Percentiles rank a stretch among this genome's conserved stretches.
phyloP scores from a whole-genome alignment of 2,797 vertebrate species.

The Novumbra hubbsi region DNA sequence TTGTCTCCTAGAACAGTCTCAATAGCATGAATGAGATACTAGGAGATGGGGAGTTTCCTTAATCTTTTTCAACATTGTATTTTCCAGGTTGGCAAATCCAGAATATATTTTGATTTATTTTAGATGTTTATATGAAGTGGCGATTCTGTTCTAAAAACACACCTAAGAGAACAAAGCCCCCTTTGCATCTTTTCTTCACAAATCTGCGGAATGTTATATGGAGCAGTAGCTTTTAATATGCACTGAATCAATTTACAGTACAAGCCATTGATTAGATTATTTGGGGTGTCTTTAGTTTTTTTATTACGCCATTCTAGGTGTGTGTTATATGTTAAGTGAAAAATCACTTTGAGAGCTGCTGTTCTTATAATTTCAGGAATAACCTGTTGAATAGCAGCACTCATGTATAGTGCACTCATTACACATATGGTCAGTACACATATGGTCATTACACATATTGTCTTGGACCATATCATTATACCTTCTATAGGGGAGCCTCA shows the following conservation, averaged over 20 bases:
- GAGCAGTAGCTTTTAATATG: not conserved
- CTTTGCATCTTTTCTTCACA: not conserved
- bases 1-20: no score
- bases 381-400: not conserved
- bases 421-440: not conserved
- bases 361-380: not conserved
- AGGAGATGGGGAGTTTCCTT: no score
- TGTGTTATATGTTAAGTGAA: not conserved
- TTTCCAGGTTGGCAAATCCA: not conserved
- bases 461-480: not conserved
- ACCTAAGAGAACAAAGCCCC: not conserved
- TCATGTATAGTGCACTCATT: not conserved
- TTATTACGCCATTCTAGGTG: not conserved
- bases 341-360: constrained; percentile 7
- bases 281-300: not conserved
- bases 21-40: no score
- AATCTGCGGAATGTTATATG: not conserved
- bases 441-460: not conserved
- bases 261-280: not conserved
- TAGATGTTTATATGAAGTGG: not conserved
- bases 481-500: not conserved
- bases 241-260: not conserved
- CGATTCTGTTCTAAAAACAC: not conserved
- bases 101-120: not conserved
- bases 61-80: no score